Evolutionary conservation across 2,888 invertebrate genomes (phyloP), one percentile per base, ranked within the genome.

Genomic region (Caenorhabditis sp.): DNA sequence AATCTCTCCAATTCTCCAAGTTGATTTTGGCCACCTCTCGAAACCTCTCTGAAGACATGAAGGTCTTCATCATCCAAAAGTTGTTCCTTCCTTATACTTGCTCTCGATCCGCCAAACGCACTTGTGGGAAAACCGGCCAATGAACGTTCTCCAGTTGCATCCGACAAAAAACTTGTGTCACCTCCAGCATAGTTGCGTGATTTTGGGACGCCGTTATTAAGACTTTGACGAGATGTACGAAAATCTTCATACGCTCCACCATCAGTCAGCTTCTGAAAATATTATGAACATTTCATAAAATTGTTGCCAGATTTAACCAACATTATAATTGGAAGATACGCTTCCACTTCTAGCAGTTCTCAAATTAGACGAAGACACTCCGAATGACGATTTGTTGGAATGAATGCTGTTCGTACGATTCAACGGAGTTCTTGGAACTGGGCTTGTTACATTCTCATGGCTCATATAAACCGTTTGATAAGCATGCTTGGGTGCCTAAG

Each of bases 191-290:
- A 8, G 21, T 53, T 53, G 5, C 14, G n/a, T n/a, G n/a, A n/a
- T n/a, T n/a, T n/a, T n/a, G n/a, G n/a, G n/a, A n/a, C n/a, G n/a
- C n/a, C n/a, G 14, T 56, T 26, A 12, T 27, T 56, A 17, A 56
- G 23, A n/a, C 43, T 61, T 31, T 59, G 59, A n/a, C 25, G 58
- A 2, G 69, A 69, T 20, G 25, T 26, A 43, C 53, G 70, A 53
- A 65, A 70, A 2, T 52, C 21, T 10, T 70, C 52, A 52, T 70
- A 70, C 7, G 70, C 70, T 17, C 70, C 70, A 12, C 70, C 70
- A 23, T 70, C 70, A 25, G 62, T 43, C 14, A 58, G 43, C 17
- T 56, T 27, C 69, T 69, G 50, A 17, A 59, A 60, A 59, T 27
- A 14, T 20, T 20, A 52, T 31, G 17, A 14, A n/a, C n/a, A n/a